These are phyloP conservation scores for Nansenia antarctica DNA, from an alignment of 2,113 vertebrate species.

Conservation along the genomic window DNA sequence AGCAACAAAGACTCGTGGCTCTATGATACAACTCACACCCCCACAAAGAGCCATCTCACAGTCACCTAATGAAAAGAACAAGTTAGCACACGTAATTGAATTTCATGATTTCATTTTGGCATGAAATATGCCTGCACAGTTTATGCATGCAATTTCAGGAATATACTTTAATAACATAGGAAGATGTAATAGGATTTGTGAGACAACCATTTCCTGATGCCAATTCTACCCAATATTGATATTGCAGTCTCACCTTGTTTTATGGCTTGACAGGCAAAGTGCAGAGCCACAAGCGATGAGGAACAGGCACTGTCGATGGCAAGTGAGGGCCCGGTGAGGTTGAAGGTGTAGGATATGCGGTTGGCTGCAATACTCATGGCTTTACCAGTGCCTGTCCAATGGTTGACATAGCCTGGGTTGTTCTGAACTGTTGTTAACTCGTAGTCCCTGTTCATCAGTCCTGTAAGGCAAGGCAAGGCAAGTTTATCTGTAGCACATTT, in stretches of 20 bases:
- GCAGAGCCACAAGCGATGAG: constrained; percentile 84
- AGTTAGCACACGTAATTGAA: neutral
- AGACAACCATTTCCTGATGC: too few species aligned
- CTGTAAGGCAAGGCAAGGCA: too few species aligned
- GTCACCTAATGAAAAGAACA: constrained; percentile 71
- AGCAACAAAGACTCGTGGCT: constrained; percentile 78
- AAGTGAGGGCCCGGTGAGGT: constrained; percentile 86
- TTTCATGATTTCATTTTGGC: neutral
- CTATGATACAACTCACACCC: constrained; percentile 82
- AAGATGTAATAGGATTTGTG: too few species aligned
- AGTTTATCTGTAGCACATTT: too few species aligned
- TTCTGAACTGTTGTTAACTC: constrained; percentile 63
- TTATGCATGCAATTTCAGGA: neutral
- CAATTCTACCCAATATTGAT: neutral
- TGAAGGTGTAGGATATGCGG: constrained; percentile 83
- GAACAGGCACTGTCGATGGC: constrained; percentile 84
- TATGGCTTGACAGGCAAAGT: constrained; percentile 78
- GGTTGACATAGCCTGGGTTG: constrained; percentile 67
- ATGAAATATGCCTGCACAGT: too few species aligned
- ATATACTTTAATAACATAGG: too few species aligned
- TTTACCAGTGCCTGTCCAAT: constrained; percentile 77
- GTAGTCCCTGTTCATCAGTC: constrained; percentile 86
- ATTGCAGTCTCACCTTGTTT: constrained; percentile 77
- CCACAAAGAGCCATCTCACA: constrained; percentile 87
- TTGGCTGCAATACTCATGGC: constrained; percentile 84